Evolutionary conservation across 1,140 invertebrate species (phyloP), one percentile per base, ranked within the genome.

Genomic region (Cheumatopsyche charites): DNA sequence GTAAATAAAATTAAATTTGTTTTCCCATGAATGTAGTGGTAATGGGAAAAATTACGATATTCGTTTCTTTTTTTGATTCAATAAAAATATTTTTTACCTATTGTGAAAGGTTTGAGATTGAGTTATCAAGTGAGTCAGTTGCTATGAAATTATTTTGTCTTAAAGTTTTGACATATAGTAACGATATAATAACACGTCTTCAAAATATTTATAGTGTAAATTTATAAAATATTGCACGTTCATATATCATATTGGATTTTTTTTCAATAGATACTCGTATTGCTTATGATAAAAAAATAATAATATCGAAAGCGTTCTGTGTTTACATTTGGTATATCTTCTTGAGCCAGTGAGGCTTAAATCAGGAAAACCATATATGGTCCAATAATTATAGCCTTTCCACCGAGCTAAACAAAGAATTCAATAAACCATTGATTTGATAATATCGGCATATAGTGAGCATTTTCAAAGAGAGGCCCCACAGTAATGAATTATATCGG

Each of bases 371-470:
- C 58, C 68, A 62, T 65, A 71, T 67, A 71, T 72, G 73, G 43
- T 36, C 49, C 25, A 61, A 62, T 75, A 75, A 75, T 75, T 75
- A 75, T 70, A 72, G 36, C 55, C 49, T 61, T 66, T 72, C 70
- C 58, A 63, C 62, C 55, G 55, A 58, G n/a, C 67, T 72, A 75
- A 75, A 75, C 73, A 75, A 75, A 75, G 73, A 75, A 75, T 72
- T 75, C 73, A 75, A 75, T 75, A 75, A 75, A 75, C 70, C 70
- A 75, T 75, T 75, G 73, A 75, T 72, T 75, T 66, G 73, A 75
- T 75, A 70, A 72, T 67, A 75, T 75, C 73, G 62, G n/a, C 62
- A 62, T 43, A 58, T 58, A 26, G 65, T 15, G 49, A n/a, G 45
- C 21, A 47, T 41, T 41, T 26, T 41, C 52, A 70, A 73, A 52